Evolutionary conservation across 2,113 vertebrate genomes (phyloP).

Genomic region (Limnothrissa miodon): DNA sequence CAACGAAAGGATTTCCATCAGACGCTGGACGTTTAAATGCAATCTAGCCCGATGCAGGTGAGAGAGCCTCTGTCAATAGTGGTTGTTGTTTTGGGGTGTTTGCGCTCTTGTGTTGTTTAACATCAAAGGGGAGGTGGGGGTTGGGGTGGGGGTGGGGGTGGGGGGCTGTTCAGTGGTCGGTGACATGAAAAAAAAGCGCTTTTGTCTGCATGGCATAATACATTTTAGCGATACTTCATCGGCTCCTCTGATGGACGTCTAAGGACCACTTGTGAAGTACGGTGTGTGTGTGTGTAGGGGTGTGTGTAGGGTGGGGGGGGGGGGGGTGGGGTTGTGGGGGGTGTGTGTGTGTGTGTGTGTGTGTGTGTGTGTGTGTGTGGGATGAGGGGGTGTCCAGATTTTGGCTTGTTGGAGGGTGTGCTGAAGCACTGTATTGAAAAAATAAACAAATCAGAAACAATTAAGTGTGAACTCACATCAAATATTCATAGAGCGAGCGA

Average conservation of each 20-base stretch:
- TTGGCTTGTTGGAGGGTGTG: slow-evolving; percentile 62
- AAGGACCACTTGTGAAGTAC: slow-evolving; percentile 58
- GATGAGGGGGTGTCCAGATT: neutral
- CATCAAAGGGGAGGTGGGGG: slow-evolving; percentile 51
- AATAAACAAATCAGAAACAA: slow-evolving; percentile 80
- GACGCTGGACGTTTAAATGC: neutral
- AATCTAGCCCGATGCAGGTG: neutral
- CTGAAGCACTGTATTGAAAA: slow-evolving; percentile 65
- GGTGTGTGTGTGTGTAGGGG: too few species aligned
- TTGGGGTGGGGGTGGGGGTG: slow-evolving; percentile 39
- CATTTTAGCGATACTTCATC: slow-evolving; percentile 58
- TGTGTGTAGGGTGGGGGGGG: slow-evolving; percentile 46
- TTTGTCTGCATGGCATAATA: slow-evolving; percentile 60
- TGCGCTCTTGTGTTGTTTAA: slow-evolving; percentile 45
- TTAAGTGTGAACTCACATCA: slow-evolving; percentile 77
- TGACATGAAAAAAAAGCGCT: slow-evolving; percentile 37
- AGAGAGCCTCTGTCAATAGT: neutral
- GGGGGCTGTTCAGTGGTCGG: slow-evolving; percentile 48
- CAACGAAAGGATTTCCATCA: slow-evolving; percentile 4
- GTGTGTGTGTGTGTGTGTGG: neutral
- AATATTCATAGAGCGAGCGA: slow-evolving; percentile 74
- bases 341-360: slow-evolving; percentile 35
- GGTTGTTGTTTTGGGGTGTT: slow-evolving; percentile 11
- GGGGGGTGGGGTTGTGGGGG: slow-evolving; percentile 30
- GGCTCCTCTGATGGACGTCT: slow-evolving; percentile 61